Base-by-base conservation (phyloP, 2,113 vertebrate genomes). In the Saguinus midas region DNA sequence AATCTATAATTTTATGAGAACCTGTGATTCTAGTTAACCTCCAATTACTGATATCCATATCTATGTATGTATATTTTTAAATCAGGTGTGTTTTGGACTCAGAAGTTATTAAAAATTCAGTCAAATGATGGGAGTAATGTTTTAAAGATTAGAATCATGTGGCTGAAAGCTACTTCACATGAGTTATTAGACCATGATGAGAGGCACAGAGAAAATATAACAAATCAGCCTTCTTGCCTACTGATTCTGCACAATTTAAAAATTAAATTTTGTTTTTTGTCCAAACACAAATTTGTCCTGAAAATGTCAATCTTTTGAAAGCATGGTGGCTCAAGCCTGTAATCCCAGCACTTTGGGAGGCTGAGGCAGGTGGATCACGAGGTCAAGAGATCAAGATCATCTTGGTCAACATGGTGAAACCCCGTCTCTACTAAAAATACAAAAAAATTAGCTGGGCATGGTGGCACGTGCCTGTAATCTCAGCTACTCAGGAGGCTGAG, bases 251-350 rank as follows among this genome's bases (percentile, higher is more conserved):
- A 43, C 70, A 64, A 78, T 52, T 55, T 58, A 17, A 27, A 50
- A 48, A 73, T 92, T 68, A 91, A 95, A 87, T 27, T 8, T 87
- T 55, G 20, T 3, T 32, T 94, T 96, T 88, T 91, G 48, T 61
- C 43, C 50, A n/a, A 80, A 68, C 87, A 76, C 13, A 83, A 55
- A 18, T 40, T 72, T 75, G 50, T 87, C 48, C 43, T 92, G 23
- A 73, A 86, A n/a, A 94, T 55, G 79, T 4, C 3, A 75, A 12
- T 43, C 17, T 81, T 94, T 64, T 29, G 83, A 93, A 92, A 86
- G 40, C 23, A 21, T 43, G 43, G 43, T 43, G 43, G 43, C 43
- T 43, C 43, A 43, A 43, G 43, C 43, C 43, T 43, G 43, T 43
- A 43, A 43, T 43, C 43, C 43, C 43, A 43, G 43, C 43, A 43